A percentile compares a stretch with the other conserved stretches of the same genome.
Conservation (phyloP, 2,888 invertebrate species). For the Pachycephus smyrnensis region DNA sequence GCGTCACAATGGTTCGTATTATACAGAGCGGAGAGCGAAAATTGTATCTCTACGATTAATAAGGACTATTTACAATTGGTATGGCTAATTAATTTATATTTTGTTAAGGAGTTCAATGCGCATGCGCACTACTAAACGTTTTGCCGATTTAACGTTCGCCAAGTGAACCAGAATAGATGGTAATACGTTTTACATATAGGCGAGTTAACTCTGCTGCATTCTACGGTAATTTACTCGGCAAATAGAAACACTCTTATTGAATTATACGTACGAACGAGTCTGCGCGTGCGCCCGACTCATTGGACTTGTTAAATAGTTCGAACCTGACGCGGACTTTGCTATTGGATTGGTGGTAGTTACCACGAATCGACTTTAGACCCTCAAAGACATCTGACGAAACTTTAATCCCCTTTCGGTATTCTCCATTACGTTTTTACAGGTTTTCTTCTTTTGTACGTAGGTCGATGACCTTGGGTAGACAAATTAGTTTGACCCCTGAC, state of each 20-base stretch:
- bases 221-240: neutral
- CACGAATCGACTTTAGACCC: neutral
- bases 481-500: neutral
- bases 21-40: neutral
- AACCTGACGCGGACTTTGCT: neutral
- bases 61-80: neutral
- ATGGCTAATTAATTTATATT: neutral
- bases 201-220: neutral
- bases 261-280: neutral
- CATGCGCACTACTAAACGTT: neutral
- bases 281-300: neutral
- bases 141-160: neutral
- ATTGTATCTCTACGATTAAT: neutral
- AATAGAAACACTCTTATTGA: conserved; percentile 4
- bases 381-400: neutral
- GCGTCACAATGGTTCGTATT: neutral
- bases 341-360: neutral
- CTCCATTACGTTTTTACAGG: neutral
- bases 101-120: neutral
- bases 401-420: neutral
- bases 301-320: neutral
- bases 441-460: neutral
- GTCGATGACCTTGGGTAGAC: neutral
- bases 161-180: conserved; percentile 7
- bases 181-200: conserved; percentile 1